Percentiles rank a stretch among this genome's conserved stretches.
phyloP scores from a whole-genome alignment of 1,140 invertebrate genomes.

The Brachionus sp. region DNA sequence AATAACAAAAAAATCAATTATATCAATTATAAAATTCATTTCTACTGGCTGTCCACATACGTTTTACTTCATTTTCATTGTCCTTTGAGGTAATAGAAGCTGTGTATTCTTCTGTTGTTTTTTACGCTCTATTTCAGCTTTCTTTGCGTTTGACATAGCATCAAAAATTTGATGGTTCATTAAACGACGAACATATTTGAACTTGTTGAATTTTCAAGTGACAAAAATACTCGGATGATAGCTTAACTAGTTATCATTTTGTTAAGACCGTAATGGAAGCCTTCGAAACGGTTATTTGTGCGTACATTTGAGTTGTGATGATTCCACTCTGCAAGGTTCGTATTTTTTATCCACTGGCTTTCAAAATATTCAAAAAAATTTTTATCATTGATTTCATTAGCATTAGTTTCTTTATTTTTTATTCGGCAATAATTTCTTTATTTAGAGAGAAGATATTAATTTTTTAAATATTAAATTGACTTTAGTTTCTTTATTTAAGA shows the following conservation, averaged over 20 bases:
- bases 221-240: neutral
- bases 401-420: too few relatives aligned
- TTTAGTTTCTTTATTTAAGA: too few relatives aligned
- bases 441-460: too few relatives aligned
- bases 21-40: too few relatives aligned
- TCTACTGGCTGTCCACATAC: neutral
- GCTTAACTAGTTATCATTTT: neutral
- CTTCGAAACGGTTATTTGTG: conserved; percentile 3
- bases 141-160: too few relatives aligned
- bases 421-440: too few relatives aligned
- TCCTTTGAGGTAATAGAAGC: neutral
- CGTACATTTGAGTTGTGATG: neutral
- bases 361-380: neutral
- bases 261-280: neutral
- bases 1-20: too few relatives aligned
- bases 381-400: too few relatives aligned
- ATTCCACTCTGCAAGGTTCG: too few relatives aligned
- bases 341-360: too few relatives aligned
- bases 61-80: neutral
- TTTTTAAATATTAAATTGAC: too few relatives aligned
- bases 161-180: too few relatives aligned
- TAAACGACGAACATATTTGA: neutral
- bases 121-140: neutral
- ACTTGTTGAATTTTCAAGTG: conserved; percentile 7
- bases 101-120: neutral